Evolutionary conservation across 2,113 vertebrate genomes (phyloP).

Genomic region (Ranitomeya imitator): DNA sequence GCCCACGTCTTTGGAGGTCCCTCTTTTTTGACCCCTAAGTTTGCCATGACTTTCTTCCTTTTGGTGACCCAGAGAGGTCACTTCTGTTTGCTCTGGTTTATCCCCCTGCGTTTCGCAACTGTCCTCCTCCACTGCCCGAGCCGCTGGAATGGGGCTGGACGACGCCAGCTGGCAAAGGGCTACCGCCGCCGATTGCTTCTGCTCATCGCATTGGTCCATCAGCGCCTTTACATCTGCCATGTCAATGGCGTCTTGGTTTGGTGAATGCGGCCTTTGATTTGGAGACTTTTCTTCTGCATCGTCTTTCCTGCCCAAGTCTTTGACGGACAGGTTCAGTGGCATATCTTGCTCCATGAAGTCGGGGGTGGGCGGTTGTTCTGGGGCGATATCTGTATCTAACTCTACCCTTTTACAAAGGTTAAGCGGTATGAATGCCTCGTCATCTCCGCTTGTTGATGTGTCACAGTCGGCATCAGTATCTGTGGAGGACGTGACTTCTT

Average conservation of each 20-base stretch:
- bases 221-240: conserved; percentile 18
- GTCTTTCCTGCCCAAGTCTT: conserved; percentile 70
- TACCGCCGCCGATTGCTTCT: conserved; percentile 90
- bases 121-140: conserved; percentile 57
- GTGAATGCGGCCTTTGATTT: not conserved
- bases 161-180: conserved; percentile 91
- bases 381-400: conserved; percentile 29
- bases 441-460: conserved; percentile 57
- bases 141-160: conserved; percentile 69
- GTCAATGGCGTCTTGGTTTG: not conserved
- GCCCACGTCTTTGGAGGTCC: conserved; percentile 67
- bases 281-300: not conserved
- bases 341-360: conserved; percentile 72
- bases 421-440: conserved; percentile 75
- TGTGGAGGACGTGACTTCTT: conserved; percentile 36
- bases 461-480: not conserved
- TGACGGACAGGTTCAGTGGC: conserved; percentile 90
- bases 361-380: conserved; percentile 25
- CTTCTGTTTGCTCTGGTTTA: not conserved
- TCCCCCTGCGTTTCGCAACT: conserved; percentile 54
- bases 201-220: conserved; percentile 80
- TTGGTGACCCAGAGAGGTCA: conserved; percentile 29
- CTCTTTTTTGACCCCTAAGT: conserved; percentile 76
- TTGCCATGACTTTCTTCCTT: conserved; percentile 63
- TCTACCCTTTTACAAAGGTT: conserved; percentile 86